Evolutionary conservation across 35 echinoderm and acorn worm genomes (phyloP).

Genomic region (Anneissia japonica): DNA sequence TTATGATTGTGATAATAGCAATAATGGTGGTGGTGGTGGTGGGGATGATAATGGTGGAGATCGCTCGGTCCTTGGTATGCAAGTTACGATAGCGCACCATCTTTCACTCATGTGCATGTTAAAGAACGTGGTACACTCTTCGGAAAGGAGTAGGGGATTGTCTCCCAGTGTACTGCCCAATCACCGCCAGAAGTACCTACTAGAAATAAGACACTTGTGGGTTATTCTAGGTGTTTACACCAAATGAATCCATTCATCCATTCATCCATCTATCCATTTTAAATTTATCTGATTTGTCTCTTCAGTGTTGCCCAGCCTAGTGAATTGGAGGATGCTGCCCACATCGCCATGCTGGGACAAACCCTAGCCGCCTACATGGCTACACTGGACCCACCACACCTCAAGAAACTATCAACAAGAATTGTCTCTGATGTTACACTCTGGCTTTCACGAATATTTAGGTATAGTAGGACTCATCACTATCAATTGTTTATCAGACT

Average conservation of each 20-base stretch:
- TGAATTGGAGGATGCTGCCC: constrained; percentile 67
- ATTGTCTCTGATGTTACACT: constrained; percentile 92
- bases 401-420: constrained; percentile 80
- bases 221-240: neutral
- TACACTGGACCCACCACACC: constrained; percentile 61
- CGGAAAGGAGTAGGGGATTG: neutral
- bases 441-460: constrained; percentile 98
- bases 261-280: neutral
- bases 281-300: neutral
- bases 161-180: neutral
- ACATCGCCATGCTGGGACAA: constrained; percentile 80
- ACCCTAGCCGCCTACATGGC: constrained; percentile 77
- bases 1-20: too few species aligned
- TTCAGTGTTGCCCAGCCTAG: constrained; percentile 14
- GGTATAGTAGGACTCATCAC: too few species aligned
- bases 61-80: too few species aligned
- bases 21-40: too few species aligned
- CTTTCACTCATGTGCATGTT: too few species aligned
- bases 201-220: too few species aligned
- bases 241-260: neutral
- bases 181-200: too few species aligned
- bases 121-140: neutral
- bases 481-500: too few species aligned
- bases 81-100: too few species aligned
- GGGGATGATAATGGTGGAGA: too few species aligned